Percentiles rank a stretch among this genome's conserved stretches.
phyloP scores from a whole-genome alignment of 2,888 invertebrate genomes.

The Theodoxus fluviatilis region DNA sequence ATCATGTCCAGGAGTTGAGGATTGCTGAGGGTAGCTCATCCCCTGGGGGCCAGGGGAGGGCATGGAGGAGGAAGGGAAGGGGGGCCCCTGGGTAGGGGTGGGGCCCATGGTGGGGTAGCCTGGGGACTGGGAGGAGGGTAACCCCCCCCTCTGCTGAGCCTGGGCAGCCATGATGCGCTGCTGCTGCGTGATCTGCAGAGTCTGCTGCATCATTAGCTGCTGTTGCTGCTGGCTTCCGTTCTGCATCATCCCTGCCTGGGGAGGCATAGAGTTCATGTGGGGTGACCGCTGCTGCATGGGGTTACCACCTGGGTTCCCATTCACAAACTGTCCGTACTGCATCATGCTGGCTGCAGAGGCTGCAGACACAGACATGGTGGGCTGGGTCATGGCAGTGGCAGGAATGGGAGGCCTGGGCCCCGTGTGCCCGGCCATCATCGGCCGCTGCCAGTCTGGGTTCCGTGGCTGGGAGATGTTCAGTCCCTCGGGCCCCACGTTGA shows the following conservation, averaged over 20 bases:
- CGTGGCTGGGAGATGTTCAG: slow-evolving; percentile 67
- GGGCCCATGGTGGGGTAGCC: slow-evolving; percentile 22
- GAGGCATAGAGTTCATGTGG: slow-evolving; percentile 28
- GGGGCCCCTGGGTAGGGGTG: slow-evolving; percentile 11
- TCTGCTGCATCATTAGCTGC: slow-evolving; percentile 58
- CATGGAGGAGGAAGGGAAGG: slow-evolving; percentile 24
- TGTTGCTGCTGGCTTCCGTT: slow-evolving; percentile 34
- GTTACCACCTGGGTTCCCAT: slow-evolving; percentile 49
- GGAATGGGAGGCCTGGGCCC: slow-evolving; percentile 18
- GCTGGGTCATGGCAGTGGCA: background rate
- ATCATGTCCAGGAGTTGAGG: slow-evolving; percentile 38
- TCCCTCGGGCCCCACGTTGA: slow-evolving; percentile 70
- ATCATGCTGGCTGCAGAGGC: slow-evolving; percentile 46
- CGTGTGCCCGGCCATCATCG: slow-evolving; percentile 31
- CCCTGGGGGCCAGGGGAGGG: slow-evolving; percentile 8
- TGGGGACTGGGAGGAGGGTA: slow-evolving; percentile 26
- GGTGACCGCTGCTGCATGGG: slow-evolving; percentile 35
- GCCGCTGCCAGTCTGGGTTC: slow-evolving; percentile 67
- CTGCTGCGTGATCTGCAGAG: slow-evolving; percentile 66
- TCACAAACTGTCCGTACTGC: slow-evolving; percentile 66
- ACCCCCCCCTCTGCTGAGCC: slow-evolving; percentile 24
- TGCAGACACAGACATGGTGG: slow-evolving; percentile 28
- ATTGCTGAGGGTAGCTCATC: slow-evolving; percentile 18
- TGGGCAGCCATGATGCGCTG: slow-evolving; percentile 35
- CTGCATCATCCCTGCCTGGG: slow-evolving; percentile 45